These are phyloP conservation scores for Apamea sordens DNA, from an alignment of 2,888 invertebrate species.

Conservation along the genomic window DNA sequence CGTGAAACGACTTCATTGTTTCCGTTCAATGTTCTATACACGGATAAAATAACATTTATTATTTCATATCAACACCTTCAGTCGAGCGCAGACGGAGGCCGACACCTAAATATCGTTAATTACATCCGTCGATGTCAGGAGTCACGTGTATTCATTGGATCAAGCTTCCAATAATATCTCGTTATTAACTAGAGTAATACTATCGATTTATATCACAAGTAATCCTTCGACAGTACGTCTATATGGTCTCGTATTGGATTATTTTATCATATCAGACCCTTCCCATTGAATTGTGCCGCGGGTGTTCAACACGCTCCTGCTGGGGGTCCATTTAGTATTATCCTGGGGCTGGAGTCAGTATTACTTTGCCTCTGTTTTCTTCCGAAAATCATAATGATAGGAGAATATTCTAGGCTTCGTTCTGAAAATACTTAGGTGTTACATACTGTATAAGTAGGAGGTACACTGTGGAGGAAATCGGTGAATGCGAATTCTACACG, in stretches of 20 bases:
- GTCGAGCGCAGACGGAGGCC: constrained; percentile 32
- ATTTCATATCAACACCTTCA: constrained; percentile 17
- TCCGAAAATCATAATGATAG: constrained; percentile 4
- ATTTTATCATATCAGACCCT: constrained; percentile 54
- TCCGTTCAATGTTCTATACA: background rate
- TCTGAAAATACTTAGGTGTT: background rate
- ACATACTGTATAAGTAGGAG: constrained; percentile 12
- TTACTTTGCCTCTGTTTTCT: constrained; percentile 22
- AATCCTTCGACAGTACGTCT: constrained; percentile 46
- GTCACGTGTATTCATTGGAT: constrained; percentile 36
- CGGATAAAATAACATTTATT: constrained; percentile 31
- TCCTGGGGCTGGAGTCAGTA: background rate
- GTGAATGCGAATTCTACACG: constrained; percentile 48
- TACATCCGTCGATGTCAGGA: constrained; percentile 57
- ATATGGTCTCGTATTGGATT: constrained; percentile 37
- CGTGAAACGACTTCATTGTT: constrained; percentile 21
- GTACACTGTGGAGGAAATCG: constrained; percentile 34
- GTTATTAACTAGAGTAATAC: constrained; percentile 45
- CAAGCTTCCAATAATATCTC: constrained; percentile 48
- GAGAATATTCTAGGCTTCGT: constrained; percentile 5
- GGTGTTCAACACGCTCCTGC: constrained; percentile 15
- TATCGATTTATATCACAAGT: constrained; percentile 46
- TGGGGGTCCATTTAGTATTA: constrained; percentile 14
- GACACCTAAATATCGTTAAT: constrained; percentile 47
- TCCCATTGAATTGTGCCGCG: constrained; percentile 46